Evolutionary conservation across 2,797 vertebrate species (phyloP), one percentile per base, ranked within the genome.

Genomic region (Periparus ater): DNA sequence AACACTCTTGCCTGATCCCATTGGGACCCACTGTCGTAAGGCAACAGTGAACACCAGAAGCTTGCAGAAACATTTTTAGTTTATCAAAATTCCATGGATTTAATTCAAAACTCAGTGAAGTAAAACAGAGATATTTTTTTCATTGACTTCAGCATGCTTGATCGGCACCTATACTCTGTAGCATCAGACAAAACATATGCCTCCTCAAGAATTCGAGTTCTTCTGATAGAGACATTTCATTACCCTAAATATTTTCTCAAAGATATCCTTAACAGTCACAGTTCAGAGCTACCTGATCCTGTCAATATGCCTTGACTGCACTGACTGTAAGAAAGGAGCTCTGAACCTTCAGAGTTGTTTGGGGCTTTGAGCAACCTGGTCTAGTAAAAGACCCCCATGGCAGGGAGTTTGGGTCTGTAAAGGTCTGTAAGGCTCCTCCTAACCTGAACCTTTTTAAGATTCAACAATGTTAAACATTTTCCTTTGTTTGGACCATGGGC

Each of bases 91-190:
- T 79, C 44, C 55, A n/a, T 27, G 10, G 51, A 62, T 58, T 87
- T 85, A 45, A 81, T 87, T 94, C 60, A 92, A 91, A 81, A 71
- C 40, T 58, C 84, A 94, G 34, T n/a, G 85, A 96, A 88, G 94
- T 60, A 85, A 95, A 95, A 68, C 13, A 3, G 81, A 89, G 23
- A 34, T 32, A 60, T 88, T 62, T 68, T 87, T 58, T 74, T 88
- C 36, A 88, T 73, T 88, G 58, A 93, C 76, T 96, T 83, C 61
- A 78, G 58, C 2, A 1, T 66, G 72, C 75, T 88, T 83, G 42
- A 91, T 93, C 0, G 0, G 48, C 0, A 9, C 42, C 79, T 67
- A n/a, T 36, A 65, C 38, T 83, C 81, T 3, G 0, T 21, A 87
- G 73, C 5, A 15, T 67, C 86, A 85, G 63, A 78, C 32, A 82